Evolutionary conservation across 2,113 vertebrate genomes (phyloP).

Genomic region (Sebastes fasciatus): DNA sequence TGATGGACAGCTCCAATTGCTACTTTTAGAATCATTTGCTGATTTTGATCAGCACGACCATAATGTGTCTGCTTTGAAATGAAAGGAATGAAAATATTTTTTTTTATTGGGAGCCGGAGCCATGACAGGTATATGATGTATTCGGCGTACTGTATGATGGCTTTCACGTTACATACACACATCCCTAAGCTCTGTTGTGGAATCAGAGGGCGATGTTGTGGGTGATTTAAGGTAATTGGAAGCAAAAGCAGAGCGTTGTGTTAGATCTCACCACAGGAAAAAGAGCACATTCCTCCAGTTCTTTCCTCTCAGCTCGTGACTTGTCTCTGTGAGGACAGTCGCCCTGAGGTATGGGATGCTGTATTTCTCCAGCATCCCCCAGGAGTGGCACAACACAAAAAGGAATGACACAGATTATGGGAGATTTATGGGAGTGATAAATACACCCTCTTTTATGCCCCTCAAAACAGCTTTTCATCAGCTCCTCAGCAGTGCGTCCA

Average conservation of each 20-base stretch:
- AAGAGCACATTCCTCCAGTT: conserved; percentile 35
- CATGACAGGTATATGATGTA: conserved; percentile 49
- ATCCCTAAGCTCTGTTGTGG: conserved; percentile 42
- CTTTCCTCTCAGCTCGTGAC: conserved; percentile 31
- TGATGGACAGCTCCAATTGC: conserved; percentile 73
- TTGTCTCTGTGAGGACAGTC: conserved; percentile 57
- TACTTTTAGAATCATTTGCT: conserved; percentile 73
- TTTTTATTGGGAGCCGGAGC: conserved; percentile 33
- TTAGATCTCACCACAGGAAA: conserved; percentile 63
- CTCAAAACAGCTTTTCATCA: conserved; percentile 79
- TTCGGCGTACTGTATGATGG: conserved; percentile 21
- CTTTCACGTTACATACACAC: conserved; percentile 31
- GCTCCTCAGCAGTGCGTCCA: conserved; percentile 70
- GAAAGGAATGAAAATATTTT: conserved; percentile 17
- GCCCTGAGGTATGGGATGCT: conserved; percentile 65
- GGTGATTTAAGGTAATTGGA: conserved; percentile 69
- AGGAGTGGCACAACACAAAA: conserved; percentile 77
- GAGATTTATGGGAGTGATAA: conserved; percentile 81
- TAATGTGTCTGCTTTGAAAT: conserved; percentile 61
- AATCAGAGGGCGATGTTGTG: conserved; percentile 57
- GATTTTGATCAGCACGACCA: conserved; percentile 67
- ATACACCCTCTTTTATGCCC: conserved; percentile 78
- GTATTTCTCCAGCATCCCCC: conserved; percentile 70
- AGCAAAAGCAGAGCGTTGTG: conserved; percentile 62
- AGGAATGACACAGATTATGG: conserved; percentile 80